Conservation (phyloP, 2,113 vertebrate genomes). For the Phrynosoma platyrhinos region DNA sequence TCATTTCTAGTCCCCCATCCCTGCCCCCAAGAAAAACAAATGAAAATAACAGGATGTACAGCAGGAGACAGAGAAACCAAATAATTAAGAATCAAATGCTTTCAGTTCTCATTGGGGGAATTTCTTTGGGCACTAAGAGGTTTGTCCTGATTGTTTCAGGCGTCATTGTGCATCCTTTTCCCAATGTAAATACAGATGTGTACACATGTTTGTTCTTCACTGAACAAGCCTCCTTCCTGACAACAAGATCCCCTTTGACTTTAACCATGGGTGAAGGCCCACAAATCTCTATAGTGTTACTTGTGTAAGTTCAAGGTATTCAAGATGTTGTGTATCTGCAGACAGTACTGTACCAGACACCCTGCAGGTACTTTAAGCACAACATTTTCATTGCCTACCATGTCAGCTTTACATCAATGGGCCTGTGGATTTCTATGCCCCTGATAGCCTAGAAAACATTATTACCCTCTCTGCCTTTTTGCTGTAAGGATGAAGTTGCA, state of each 20-base stretch:
- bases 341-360: neutral
- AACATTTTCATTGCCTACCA: neutral
- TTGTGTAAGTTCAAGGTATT: neutral
- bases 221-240: slow-evolving; percentile 26
- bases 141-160: slow-evolving; percentile 36
- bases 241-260: neutral
- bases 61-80: no score
- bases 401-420: neutral
- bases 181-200: slow-evolving; percentile 34
- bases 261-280: neutral
- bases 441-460: slow-evolving; percentile 46
- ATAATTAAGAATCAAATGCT: no score
- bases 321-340: neutral
- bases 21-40: neutral
- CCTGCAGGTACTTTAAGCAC: neutral
- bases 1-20: slow-evolving; percentile 22
- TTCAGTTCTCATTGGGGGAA: slow-evolving; percentile 21
- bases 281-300: neutral
- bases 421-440: neutral
- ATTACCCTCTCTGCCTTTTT: slow-evolving; percentile 27
- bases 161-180: slow-evolving; percentile 5
- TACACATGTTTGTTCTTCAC: slow-evolving; percentile 36
- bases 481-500: neutral
- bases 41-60: no score
- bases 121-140: slow-evolving; percentile 38